Conservation (phyloP, 1,140 invertebrate species). For the Drosophila leontia region DNA sequence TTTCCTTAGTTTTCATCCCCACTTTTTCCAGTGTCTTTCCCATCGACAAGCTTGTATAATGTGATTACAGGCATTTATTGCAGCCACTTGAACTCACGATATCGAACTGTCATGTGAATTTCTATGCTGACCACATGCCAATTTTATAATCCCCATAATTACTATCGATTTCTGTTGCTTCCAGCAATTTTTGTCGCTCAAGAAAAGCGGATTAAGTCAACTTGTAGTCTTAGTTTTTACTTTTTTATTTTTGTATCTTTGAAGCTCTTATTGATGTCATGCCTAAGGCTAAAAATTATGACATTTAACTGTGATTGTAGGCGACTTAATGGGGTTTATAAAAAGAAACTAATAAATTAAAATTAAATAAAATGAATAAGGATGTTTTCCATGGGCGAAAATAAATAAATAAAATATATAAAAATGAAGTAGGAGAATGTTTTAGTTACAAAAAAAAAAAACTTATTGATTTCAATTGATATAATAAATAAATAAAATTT, state of each 20-base stretch:
- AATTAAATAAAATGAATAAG: too few species aligned
- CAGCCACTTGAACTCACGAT: neutral
- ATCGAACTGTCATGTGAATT: slow-evolving; percentile 7
- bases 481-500: too few species aligned
- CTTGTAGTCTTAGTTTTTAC: neutral
- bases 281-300: neutral
- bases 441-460: too few species aligned
- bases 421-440: too few species aligned
- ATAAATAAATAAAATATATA: too few species aligned
- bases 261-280: neutral
- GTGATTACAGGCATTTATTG: slow-evolving; percentile 32
- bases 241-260: neutral
- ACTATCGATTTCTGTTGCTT: slow-evolving; percentile 15
- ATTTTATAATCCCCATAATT: slow-evolving; percentile 30
- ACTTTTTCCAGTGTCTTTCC: neutral
- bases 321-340: neutral
- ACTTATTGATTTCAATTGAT: too few species aligned
- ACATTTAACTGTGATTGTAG: neutral
- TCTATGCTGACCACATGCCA: slow-evolving; percentile 20
- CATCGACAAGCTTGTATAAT: neutral
- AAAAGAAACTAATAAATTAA: neutral
- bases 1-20: too few species aligned
- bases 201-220: slow-evolving; percentile 6
- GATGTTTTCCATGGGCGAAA: too few species aligned
- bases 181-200: neutral